Evolutionary conservation across 2,797 vertebrate genomes (phyloP).

Genomic region (Salarias fasciatus): DNA sequence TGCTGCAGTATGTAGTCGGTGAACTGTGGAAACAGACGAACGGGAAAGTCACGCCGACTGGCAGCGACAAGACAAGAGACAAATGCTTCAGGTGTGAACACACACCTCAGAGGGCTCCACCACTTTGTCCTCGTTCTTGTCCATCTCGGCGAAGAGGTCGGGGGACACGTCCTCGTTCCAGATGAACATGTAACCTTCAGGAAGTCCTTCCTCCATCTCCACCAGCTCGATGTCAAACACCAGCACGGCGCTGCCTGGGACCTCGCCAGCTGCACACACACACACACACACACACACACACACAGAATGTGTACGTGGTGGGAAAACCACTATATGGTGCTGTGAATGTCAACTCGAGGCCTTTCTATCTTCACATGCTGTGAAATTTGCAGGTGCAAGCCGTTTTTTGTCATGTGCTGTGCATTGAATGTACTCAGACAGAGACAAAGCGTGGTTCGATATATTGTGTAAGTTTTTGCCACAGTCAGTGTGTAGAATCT

Average conservation of each 20-base stretch:
- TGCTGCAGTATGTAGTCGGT: constrained; percentile 92
- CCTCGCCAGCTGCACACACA: constrained; percentile 86
- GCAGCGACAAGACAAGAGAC: too few species aligned
- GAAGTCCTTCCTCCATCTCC: constrained; percentile 92
- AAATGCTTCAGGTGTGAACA: not conserved
- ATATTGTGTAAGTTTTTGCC: too few species aligned
- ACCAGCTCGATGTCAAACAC: constrained; percentile 93
- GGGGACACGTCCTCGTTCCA: constrained; percentile 94
- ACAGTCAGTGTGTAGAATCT: too few species aligned
- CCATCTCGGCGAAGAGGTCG: constrained; percentile 94
- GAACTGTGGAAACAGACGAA: constrained; percentile 82
- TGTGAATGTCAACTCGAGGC: too few species aligned
- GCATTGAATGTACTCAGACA: too few species aligned
- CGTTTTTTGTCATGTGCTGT: too few species aligned
- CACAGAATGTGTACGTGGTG: too few species aligned
- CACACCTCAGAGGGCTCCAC: constrained; percentile 92
- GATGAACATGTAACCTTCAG: constrained; percentile 98
- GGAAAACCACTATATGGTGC: too few species aligned
- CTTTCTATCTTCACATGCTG: too few species aligned
- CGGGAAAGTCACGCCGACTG: not conserved
- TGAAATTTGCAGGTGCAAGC: too few species aligned
- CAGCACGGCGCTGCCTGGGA: constrained; percentile 95
- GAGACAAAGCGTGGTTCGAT: too few species aligned
- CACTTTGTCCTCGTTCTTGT: constrained; percentile 85
- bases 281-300: not conserved